A percentile compares a stretch with the other conserved stretches of the same genome.
Evolutionary conservation across 2,797 vertebrate species (phyloP).

Genomic region (Clarias fuscus): DNA sequence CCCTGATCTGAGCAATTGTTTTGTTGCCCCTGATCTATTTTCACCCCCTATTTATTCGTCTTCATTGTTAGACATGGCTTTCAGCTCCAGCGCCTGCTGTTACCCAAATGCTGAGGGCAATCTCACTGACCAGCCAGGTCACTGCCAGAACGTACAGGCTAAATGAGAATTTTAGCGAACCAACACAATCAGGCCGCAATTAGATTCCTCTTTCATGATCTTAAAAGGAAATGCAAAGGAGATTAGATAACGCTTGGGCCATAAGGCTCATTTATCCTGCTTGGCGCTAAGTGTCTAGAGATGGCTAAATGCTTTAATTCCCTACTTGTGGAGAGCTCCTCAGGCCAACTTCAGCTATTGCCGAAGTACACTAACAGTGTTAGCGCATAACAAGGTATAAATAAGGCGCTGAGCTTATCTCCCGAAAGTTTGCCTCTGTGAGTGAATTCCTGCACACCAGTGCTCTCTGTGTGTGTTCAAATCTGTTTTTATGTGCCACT

Average conservation of each 20-base stretch:
- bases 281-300: conserved; percentile 72
- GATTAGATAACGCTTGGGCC: conserved; percentile 79
- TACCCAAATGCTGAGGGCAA: conserved; percentile 56
- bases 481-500: conserved; percentile 63
- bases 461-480: conserved; percentile 63
- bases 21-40: conserved; percentile 34
- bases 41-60: conserved; percentile 49
- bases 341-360: conserved; percentile 75
- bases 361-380: conserved; percentile 75
- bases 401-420: conserved; percentile 51
- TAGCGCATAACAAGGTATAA: conserved; percentile 68
- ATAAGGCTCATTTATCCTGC: conserved; percentile 78
- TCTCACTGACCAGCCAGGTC: conserved; percentile 57
- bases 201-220: conserved; percentile 80
- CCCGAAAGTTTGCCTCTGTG: conserved; percentile 56
- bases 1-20: conserved; percentile 40
- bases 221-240: conserved; percentile 83
- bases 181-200: conserved; percentile 80
- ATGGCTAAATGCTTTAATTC: conserved; percentile 79
- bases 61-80: conserved; percentile 51
- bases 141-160: conserved; percentile 56
- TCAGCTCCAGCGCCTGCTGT: conserved; percentile 55
- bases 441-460: conserved; percentile 52
- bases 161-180: conserved; percentile 81
- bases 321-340: conserved; percentile 71